Conservation (phyloP, 2,797 vertebrate species). For the Premnoplex brunnescens region DNA sequence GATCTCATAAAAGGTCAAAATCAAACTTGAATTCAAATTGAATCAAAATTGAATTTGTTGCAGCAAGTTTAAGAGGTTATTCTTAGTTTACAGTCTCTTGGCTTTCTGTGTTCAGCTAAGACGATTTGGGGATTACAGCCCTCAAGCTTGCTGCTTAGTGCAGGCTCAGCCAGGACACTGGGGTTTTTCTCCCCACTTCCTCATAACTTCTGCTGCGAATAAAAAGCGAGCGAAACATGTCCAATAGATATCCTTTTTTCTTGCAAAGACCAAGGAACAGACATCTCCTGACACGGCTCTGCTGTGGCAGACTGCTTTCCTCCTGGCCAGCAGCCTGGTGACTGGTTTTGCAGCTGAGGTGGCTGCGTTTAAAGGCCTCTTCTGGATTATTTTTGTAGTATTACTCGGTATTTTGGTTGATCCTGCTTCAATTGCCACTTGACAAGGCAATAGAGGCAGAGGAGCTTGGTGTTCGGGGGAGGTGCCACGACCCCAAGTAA, state of each 20-base stretch:
- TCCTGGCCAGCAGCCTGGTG: background rate
- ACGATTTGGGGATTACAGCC: conserved; percentile 49
- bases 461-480: accelerated
- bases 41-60: background rate
- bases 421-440: background rate
- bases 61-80: background rate
- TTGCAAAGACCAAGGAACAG: background rate
- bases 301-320: background rate
- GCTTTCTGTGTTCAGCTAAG: background rate
- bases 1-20: background rate
- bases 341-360: background rate
- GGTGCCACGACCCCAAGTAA: background rate
- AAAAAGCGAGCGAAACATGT: background rate
- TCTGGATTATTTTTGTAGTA: background rate
- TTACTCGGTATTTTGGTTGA: background rate
- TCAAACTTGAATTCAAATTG: background rate
- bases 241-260: accelerated
- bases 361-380: background rate
- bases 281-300: accelerated
- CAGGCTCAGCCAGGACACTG: background rate
- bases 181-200: background rate
- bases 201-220: background rate
- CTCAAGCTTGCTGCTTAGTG: conserved; percentile 15
- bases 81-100: background rate
- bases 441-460: background rate